Base-by-base conservation (phyloP, 2,888 invertebrate genomes). In the Coelogynopora nodosa region DNA sequence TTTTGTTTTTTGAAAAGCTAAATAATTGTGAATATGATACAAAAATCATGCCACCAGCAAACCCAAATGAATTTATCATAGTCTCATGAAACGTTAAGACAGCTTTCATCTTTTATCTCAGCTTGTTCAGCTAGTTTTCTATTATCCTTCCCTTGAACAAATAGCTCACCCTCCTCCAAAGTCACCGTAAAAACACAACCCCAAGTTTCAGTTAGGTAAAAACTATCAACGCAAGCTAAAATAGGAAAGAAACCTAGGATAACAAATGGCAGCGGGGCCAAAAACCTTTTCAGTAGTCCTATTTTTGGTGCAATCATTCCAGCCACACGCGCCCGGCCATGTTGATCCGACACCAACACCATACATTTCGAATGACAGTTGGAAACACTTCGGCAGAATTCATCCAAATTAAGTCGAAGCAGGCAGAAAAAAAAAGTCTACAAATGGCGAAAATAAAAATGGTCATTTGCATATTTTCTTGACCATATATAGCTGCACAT, bases 371-470 rank as follows among this genome's bases (percentile, higher is more conserved):
- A 31, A 84, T 31, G 1, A 29, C 84, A 80, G 84, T 84, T 0
- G 84, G 84, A 13, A 84, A 84, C 26, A 84, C 67, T 80, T 84
- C 84, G 0, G 84, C 82, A 0, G 84, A 31, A 80, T 84, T 74
- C 31, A 84, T 27, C 67, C 80, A 84, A 23, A 80, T 84, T 0
- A 84, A 27, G 10, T 84, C 84, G 27, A 84, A 31, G 27, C 29
- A 27, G 74, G 67, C 67, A 80, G 31, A 29, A 80, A 84, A 67
- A 80, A 84, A 49, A 23, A 74, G 28, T 0, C 31, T 74, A 23
- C 23, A 26, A 27, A 84, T 1, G 0, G 84, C 84, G 5, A 13
- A 0, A 10, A 31, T 80, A n/a, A 49, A 26, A 13, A 31, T 0
- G 23, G 67, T 18, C 2, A 2, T 26, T 49, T 27, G 26, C 74